Conservation (phyloP, 1,140 invertebrate genomes). For the Lasioglossum baleicum region DNA sequence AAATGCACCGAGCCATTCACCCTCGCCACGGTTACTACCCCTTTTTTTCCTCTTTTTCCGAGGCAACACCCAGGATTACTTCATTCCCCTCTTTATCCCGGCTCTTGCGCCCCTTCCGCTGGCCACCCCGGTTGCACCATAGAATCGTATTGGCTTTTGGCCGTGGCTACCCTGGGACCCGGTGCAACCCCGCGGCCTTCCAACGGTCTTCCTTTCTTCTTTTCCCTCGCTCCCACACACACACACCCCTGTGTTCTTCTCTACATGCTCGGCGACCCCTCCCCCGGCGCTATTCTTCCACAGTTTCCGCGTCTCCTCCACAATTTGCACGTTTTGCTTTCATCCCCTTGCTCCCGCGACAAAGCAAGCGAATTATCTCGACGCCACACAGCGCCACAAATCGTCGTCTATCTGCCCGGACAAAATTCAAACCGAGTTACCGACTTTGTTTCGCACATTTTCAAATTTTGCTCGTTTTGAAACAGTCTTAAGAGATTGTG, state of each 20-base stretch:
- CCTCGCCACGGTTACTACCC: slow-evolving; percentile 18
- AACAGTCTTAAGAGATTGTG: too few relatives aligned
- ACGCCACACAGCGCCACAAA: too few relatives aligned
- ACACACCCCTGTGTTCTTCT: background rate
- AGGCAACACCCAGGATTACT: slow-evolving; percentile 51
- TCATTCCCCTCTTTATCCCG: slow-evolving; percentile 35
- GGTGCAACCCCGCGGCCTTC: slow-evolving; percentile 6
- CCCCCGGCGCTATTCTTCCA: background rate
- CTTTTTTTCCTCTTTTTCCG: slow-evolving; percentile 22
- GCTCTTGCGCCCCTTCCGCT: background rate
- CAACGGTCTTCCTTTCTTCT: background rate
- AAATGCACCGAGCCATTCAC: slow-evolving; percentile 53
- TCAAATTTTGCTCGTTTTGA: too few relatives aligned
- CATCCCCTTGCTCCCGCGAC: slow-evolving; percentile 15
- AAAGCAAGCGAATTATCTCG: slow-evolving; percentile 59
- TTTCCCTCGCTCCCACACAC: background rate
- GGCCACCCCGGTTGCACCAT: slow-evolving; percentile 11
- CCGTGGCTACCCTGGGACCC: slow-evolving; percentile 26
- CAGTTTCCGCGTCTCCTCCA: background rate
- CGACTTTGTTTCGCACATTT: too few relatives aligned
- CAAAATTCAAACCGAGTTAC: too few relatives aligned
- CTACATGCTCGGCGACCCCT: background rate
- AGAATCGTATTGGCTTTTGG: slow-evolving; percentile 64
- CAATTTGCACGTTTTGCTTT: slow-evolving; percentile 16
- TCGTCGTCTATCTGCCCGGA: too few relatives aligned